Conservation (phyloP, 2,113 vertebrate species). For the Epinephelus fuscoguttatus region DNA sequence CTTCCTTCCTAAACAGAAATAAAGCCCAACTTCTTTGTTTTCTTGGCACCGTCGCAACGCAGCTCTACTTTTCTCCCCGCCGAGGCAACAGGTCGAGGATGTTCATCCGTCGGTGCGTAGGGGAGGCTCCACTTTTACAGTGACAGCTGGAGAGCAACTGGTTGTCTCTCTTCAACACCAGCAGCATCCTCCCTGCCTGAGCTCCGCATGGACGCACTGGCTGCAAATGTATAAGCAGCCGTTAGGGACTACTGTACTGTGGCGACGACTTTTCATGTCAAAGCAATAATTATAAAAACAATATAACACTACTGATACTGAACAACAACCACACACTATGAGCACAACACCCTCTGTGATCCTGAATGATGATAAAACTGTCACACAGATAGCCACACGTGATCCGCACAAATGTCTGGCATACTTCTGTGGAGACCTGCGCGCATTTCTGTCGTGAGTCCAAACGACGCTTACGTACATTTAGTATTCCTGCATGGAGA, state of each 20-base stretch:
- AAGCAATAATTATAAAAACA: not conserved
- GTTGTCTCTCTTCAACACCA: slow-evolving; percentile 65
- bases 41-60: slow-evolving; percentile 1
- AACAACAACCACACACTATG: not conserved
- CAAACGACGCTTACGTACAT: not conserved
- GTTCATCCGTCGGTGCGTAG: slow-evolving; percentile 60
- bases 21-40: slow-evolving; percentile 9
- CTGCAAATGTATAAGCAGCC: slow-evolving; percentile 41
- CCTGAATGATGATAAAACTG: slow-evolving; percentile 10
- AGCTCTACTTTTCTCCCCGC: slow-evolving; percentile 52
- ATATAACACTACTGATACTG: not conserved
- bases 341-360: not conserved
- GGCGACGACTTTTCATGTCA: slow-evolving; percentile 21
- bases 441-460: slow-evolving; percentile 1
- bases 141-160: slow-evolving; percentile 81
- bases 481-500: not conserved
- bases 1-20: slow-evolving; percentile 20
- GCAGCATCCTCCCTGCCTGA: slow-evolving; percentile 69
- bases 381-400: slow-evolving; percentile 8
- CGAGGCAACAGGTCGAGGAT: slow-evolving; percentile 78
- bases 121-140: slow-evolving; percentile 69
- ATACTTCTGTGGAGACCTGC: slow-evolving; percentile 13
- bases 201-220: slow-evolving; percentile 66
- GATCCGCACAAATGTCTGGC: slow-evolving; percentile 1
- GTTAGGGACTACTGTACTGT: slow-evolving; percentile 7